Evolutionary conservation across 2,888 invertebrate species (phyloP).

Genomic region (Magallana nippona): DNA sequence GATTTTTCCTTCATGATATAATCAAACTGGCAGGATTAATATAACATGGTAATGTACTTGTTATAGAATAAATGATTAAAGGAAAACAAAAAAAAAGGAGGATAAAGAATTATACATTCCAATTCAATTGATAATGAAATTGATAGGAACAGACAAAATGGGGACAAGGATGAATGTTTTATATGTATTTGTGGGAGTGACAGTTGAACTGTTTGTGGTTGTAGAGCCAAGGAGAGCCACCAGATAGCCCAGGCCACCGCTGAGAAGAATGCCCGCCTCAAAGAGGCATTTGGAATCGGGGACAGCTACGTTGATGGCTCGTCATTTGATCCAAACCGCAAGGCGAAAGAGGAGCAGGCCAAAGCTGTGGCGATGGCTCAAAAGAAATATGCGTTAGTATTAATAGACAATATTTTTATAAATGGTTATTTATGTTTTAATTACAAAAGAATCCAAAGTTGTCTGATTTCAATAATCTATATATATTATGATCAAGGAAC

Average conservation of each 20-base stretch:
- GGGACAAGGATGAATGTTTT: too few species aligned
- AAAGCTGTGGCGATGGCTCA: conserved; percentile 72
- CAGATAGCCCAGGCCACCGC: conserved; percentile 97
- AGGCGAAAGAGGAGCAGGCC: conserved; percentile 81
- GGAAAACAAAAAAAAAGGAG: too few species aligned
- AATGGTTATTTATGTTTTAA: neutral
- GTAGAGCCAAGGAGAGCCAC: conserved; percentile 92
- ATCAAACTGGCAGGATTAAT: neutral
- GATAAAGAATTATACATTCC: too few species aligned
- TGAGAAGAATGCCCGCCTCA: conserved; percentile 94
- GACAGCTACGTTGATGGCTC: conserved; percentile 96
- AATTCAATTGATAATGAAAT: too few species aligned
- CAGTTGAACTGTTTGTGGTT: conserved; percentile 50
- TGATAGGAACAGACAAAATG: too few species aligned
- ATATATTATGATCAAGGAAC: too few species aligned
- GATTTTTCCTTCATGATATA: neutral
- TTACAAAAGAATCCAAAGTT: too few species aligned
- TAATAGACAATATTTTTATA: neutral
- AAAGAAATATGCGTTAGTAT: conserved; percentile 73
- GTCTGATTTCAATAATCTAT: too few species aligned
- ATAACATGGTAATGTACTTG: neutral
- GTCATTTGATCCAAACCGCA: conserved; percentile 91
- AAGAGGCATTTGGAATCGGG: conserved; percentile 96
- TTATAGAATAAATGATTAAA: too few species aligned
- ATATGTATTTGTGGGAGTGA: neutral